phyloP scores from a whole-genome alignment of 2,888 invertebrate genomes.

The Eupithecia vulgata region DNA sequence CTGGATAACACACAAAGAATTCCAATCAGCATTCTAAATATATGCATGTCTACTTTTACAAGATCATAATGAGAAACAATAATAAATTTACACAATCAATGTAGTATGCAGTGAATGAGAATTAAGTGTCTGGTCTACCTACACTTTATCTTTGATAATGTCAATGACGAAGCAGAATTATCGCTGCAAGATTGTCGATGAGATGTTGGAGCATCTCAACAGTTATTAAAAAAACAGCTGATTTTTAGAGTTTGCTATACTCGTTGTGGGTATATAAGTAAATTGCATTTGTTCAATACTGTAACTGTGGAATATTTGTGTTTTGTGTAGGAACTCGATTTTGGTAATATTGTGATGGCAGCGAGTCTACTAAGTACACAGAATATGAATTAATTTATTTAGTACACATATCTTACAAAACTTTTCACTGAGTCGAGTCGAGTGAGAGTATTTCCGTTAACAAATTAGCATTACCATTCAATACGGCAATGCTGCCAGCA shows the following conservation, averaged over 20 bases:
- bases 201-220: not conserved
- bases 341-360: not conserved
- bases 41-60: not conserved
- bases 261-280: not conserved
- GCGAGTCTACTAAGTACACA: not conserved
- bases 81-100: not conserved
- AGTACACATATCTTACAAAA: too few species aligned
- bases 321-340: not conserved
- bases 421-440: too few species aligned
- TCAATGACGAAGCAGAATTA: not conserved
- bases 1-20: constrained; percentile 15
- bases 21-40: constrained; percentile 17
- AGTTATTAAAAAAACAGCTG: not conserved
- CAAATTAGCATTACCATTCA: too few species aligned
- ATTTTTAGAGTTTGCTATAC: not conserved
- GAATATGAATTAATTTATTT: not conserved
- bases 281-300: not conserved
- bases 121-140: not conserved
- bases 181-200: not conserved
- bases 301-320: not conserved
- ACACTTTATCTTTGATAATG: not conserved
- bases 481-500: too few species aligned
- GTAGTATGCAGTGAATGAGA: not conserved
- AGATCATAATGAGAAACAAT: constrained; percentile 3
- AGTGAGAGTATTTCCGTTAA: too few species aligned